These are phyloP conservation scores for Argynnis bischoffii DNA, from an alignment of 2,888 invertebrate species.

Conservation along the genomic window DNA sequence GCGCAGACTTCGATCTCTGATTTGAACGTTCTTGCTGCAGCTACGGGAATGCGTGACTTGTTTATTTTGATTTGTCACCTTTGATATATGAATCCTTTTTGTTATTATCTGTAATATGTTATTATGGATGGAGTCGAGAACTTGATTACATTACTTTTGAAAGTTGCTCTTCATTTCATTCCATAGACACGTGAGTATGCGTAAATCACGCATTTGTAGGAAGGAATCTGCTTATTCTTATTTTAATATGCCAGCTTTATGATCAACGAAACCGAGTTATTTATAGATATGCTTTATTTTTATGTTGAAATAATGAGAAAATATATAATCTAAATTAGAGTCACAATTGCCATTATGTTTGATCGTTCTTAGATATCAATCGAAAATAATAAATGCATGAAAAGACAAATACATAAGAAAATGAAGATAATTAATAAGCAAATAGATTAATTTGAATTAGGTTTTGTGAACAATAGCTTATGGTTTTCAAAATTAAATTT, in stretches of 20 bases:
- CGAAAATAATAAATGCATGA: neutral
- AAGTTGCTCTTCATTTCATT: constrained; percentile 43
- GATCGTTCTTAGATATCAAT: no score
- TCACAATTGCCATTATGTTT: no score
- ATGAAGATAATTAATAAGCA: neutral
- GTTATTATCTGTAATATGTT: constrained; percentile 65
- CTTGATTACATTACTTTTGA: constrained; percentile 57
- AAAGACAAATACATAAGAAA: neutral
- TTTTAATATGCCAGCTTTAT: constrained; percentile 24
- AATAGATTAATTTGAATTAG: neutral
- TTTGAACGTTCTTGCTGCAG: constrained; percentile 66
- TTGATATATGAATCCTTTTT: constrained; percentile 75
- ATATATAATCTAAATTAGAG: no score
- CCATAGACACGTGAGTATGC: constrained; percentile 20
- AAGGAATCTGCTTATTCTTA: constrained; percentile 24
- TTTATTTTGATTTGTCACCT: constrained; percentile 79
- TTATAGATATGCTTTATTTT: neutral
- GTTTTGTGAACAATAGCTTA: neutral
- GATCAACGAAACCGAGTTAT: neutral
- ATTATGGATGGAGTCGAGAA: constrained; percentile 58
- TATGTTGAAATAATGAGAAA: neutral
- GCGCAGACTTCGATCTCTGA: constrained; percentile 62
- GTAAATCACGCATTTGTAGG: constrained; percentile 20
- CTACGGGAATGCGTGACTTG: constrained; percentile 68
- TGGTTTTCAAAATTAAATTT: constrained; percentile 13